phyloP scores from a whole-genome alignment of 2,797 vertebrate genomes.

The Esox lucius region DNA sequence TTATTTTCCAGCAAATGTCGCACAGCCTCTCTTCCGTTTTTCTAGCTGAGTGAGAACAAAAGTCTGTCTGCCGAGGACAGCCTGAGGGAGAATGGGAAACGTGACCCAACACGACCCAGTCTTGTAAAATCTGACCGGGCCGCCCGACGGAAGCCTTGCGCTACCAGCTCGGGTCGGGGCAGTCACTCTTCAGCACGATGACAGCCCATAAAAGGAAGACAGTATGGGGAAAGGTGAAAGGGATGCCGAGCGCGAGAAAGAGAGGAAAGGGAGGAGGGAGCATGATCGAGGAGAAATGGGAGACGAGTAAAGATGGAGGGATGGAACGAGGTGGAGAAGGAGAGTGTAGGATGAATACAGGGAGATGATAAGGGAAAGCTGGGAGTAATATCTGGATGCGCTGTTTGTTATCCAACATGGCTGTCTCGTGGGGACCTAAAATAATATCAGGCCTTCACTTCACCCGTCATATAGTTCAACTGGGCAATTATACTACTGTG shows the following conservation, averaged over 20 bases:
- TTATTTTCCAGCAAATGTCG: conserved; percentile 40
- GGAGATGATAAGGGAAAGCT: background rate
- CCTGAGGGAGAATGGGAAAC: conserved; percentile 39
- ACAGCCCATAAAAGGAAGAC: background rate
- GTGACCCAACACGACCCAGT: conserved; percentile 29
- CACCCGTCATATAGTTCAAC: background rate
- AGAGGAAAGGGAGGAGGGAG: conserved; percentile 4
- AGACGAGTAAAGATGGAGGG: background rate
- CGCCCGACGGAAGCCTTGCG: conserved; percentile 28
- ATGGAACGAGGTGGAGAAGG: background rate
- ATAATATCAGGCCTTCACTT: background rate
- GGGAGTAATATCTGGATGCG: background rate
- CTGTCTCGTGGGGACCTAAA: background rate
- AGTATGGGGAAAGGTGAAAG: background rate
- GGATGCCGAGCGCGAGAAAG: background rate
- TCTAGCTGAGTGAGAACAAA: background rate
- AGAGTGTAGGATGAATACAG: background rate
- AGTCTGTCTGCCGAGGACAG: background rate
- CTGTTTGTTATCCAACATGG: background rate
- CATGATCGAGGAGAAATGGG: background rate
- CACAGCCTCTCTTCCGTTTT: background rate
- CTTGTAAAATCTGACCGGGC: conserved; percentile 32
- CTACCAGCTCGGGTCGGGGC: conserved; percentile 4
- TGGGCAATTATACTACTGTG: background rate
- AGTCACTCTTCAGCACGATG: background rate